phyloP scores from a whole-genome alignment of 2,888 invertebrate species.

The Phaedon cochleariae region DNA sequence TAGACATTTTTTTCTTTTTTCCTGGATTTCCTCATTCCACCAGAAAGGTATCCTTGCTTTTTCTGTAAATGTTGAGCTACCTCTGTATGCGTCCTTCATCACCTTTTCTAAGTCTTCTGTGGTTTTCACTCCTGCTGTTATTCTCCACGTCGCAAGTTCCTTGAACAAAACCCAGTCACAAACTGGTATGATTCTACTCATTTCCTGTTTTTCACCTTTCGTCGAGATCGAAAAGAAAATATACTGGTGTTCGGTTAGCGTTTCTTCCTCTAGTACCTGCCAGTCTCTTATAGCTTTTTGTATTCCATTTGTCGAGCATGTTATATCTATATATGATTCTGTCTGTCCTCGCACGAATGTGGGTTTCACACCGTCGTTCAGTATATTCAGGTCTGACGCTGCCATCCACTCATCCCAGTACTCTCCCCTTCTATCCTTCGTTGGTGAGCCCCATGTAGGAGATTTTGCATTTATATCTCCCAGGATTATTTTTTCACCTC shows the following conservation, averaged over 20 bases:
- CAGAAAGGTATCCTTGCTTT: not conserved
- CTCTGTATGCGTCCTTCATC: not conserved
- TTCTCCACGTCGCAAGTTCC: not conserved
- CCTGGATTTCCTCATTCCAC: not conserved
- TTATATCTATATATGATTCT: slow-evolving; percentile 18
- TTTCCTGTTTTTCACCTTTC: not conserved
- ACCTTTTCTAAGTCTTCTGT: not conserved
- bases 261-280: slow-evolving; percentile 14
- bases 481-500: not conserved
- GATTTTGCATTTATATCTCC: too few species aligned
- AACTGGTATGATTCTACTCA: not conserved
- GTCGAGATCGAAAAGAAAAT: not conserved
- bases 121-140: not conserved
- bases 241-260: slow-evolving; percentile 16
- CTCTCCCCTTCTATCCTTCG: slow-evolving; percentile 38
- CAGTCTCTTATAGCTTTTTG: slow-evolving; percentile 6
- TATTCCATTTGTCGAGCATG: slow-evolving; percentile 12
- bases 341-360: slow-evolving; percentile 20
- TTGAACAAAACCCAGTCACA: not conserved
- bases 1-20: not conserved
- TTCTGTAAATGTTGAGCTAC: not conserved
- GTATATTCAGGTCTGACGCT: slow-evolving; percentile 28
- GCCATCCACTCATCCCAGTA: slow-evolving; percentile 42
- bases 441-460: slow-evolving; percentile 42
- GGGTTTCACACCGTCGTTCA: slow-evolving; percentile 14